Evolutionary conservation across 2,888 invertebrate species (phyloP), one percentile per base, ranked within the genome.

Genomic region (Pristionchus arcanus): DNA sequence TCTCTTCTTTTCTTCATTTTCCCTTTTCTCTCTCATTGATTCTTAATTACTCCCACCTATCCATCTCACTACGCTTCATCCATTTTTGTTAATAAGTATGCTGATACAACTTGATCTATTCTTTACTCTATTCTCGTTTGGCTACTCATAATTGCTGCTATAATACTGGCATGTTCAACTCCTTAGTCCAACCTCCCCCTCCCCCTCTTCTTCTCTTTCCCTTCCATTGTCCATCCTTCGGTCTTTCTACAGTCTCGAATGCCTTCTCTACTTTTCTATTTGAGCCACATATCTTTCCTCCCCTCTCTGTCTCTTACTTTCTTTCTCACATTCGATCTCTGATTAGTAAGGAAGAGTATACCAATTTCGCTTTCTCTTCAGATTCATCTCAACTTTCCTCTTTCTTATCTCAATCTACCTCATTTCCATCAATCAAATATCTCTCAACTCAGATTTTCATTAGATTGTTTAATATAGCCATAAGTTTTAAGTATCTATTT

Each of bases 21-120:
- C 81, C 49, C 81, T 9, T 53, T 49, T 28, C 34, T n/a, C 49
- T 81, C 81, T 81, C 81, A 81, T 81, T 49, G n/a, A 81, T 81
- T 81, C 81, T 81, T 81, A 42, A 81, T 81, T 81, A 53, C 81
- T 42, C 21, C 81, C 81, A 53, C 74, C 74, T 74, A 37, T 74
- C 37, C 74, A 74, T 21, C 9, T 19, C 37, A 74, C 37, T 74
- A 37, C 37, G 19, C 25, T 7, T 74, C 2, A 74, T 37, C 74
- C 25, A 19, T 21, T 74, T 37, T 19, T 34, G 7, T 21, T 71
- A 71, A 71, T 71, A 34, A 31, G 37, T 74, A 74, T 74, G 15
- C 49, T 81, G n/a, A 49, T 77, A 5, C 42, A 25, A 15, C 74
- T 31, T 81, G 49, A 81, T 81, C 81, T 42, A 25, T 28, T n/a